Evolutionary conservation across 2,113 vertebrate genomes (phyloP).

Genomic region (Mesocricetus auratus): DNA sequence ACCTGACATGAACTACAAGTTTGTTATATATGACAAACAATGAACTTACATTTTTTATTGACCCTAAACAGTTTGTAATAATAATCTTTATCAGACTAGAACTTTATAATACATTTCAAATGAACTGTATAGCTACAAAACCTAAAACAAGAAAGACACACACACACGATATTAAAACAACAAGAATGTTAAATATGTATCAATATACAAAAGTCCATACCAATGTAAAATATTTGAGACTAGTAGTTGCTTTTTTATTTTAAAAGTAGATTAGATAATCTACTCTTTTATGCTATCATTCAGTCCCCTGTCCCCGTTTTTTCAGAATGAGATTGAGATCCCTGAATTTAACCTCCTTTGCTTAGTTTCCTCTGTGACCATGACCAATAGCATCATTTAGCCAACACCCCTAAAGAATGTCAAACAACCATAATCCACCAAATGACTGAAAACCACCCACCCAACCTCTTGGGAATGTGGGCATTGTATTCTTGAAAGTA

Average conservation of each 20-base stretch:
- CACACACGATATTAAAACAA: neutral
- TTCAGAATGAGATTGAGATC: neutral
- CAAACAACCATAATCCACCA: neutral
- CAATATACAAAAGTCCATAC: neutral
- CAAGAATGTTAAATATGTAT: neutral
- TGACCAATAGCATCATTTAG: neutral
- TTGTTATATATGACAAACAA: neutral
- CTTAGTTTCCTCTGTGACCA: neutral
- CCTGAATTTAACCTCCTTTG: neutral
- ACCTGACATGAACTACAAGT: neutral
- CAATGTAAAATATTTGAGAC: neutral
- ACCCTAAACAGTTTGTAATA: neutral
- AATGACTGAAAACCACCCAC: neutral
- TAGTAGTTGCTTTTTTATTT: neutral
- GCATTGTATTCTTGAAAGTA: neutral
- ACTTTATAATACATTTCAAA: neutral
- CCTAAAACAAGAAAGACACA: neutral
- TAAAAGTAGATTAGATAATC: neutral
- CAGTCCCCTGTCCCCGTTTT: neutral
- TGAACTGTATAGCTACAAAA: neutral
- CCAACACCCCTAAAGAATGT: too few species aligned
- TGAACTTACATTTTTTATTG: neutral
- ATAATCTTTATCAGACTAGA: neutral
- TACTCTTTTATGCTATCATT: neutral
- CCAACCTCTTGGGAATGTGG: neutral